Percentiles rank a stretch among this genome's conserved stretches.
These are phyloP conservation scores for Drosophila mercatorum DNA, from an alignment of 2,888 invertebrate genomes.

Conservation along the genomic window DNA sequence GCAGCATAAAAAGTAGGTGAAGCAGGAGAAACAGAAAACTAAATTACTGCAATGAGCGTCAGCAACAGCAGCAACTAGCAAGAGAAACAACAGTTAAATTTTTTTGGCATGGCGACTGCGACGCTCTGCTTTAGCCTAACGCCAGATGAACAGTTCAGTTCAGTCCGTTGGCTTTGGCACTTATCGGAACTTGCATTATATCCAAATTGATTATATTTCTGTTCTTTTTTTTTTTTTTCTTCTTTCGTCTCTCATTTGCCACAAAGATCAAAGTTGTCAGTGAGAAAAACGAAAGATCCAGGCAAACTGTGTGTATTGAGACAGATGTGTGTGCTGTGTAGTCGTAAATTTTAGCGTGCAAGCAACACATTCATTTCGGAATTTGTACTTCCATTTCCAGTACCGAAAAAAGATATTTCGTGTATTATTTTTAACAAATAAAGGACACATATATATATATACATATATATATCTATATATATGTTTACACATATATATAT, in stretches of 20 bases:
- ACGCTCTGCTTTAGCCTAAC: constrained; percentile 27
- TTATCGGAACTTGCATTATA: constrained; percentile 35
- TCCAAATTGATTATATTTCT: constrained; percentile 26
- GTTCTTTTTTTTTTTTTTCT: constrained; percentile 5
- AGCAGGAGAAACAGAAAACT: constrained; percentile 47
- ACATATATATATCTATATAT: constrained; percentile 16
- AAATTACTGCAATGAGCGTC: constrained; percentile 70
- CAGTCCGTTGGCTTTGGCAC: constrained; percentile 52
- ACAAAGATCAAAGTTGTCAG: constrained; percentile 23
- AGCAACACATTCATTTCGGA: constrained; percentile 54
- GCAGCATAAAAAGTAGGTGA: constrained; percentile 70
- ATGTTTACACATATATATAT: constrained; percentile 10
- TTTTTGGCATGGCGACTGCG: constrained; percentile 50
- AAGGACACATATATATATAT: constrained; percentile 15
- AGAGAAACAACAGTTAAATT: constrained; percentile 68
- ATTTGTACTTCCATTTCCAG: constrained; percentile 45
- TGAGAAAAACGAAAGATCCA: constrained; percentile 41
- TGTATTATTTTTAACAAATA: constrained; percentile 40
- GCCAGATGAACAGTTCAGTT: constrained; percentile 46
- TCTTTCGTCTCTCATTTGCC: constrained; percentile 24
- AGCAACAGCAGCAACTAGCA: constrained; percentile 16
- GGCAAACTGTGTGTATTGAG: constrained; percentile 61
- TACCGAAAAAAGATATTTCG: constrained; percentile 41
- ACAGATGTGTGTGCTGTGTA: constrained; percentile 44
- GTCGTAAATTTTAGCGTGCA: constrained; percentile 54